Evolutionary conservation across 2,797 vertebrate genomes (phyloP), one percentile per base, ranked within the genome.

Genomic region (Girardinus metallicus): DNA sequence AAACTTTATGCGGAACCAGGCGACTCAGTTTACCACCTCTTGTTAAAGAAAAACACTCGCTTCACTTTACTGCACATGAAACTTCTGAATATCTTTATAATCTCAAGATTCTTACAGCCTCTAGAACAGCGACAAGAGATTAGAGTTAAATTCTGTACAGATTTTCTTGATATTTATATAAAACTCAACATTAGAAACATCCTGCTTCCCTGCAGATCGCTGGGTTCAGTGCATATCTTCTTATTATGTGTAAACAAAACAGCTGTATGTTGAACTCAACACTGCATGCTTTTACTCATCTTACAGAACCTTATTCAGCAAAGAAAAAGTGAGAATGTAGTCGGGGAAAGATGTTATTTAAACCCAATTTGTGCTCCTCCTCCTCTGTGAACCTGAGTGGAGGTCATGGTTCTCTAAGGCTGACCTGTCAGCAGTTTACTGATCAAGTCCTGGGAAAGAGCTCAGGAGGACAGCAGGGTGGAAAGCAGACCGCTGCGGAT

Each of bases 391-490:
- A 62, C 39, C 41, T 71, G 31, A 76, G 43, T 79, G 39, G n/a
- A 46, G 71, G 47, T 76, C 53, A 49, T 5, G 11, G 47, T 29
- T 70, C 39, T 62, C 76, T 26, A 77, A 66, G 66, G 26, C 71
- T 66, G 55, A 84, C 41, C 78, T 74, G 70, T 90, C 82, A 89
- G 84, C 88, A 87, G 92, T 93, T 53, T 92, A 71, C 47, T 85
- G 91, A 89, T 91, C 84, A 1, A 34, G 66, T 83, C 36, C 47
- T 84, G 71, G 79, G 74, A 87, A 85, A 62, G 73, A 81, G 55
- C 68, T 57, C 66, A 71, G 29, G 43, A 86, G 75, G 80, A 75
- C 73, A 85, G 81, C 31, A 41, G 72, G 78, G 80, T 83, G 76
- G 83, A 79, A 85, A 86, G 83, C 51, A 75, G 62, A 51, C 2